These are phyloP conservation scores for Chrysolina oricalcia DNA, from an alignment of 2,888 invertebrate genomes.

Conservation along the genomic window DNA sequence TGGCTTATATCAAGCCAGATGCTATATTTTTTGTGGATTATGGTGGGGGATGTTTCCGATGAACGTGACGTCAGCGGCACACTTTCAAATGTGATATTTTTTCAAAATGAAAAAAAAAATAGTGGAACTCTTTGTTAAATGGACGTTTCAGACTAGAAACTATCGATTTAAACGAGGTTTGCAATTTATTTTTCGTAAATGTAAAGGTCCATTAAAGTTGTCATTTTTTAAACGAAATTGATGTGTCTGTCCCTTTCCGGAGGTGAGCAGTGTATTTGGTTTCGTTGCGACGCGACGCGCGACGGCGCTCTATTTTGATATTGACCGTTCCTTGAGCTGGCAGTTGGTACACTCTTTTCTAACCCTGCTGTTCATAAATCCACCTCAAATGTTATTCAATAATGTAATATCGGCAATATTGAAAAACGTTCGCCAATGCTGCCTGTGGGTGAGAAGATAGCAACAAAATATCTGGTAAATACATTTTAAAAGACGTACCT, in stretches of 20 bases:
- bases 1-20: too few species aligned
- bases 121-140: too few species aligned
- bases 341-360: neutral
- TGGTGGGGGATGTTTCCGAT: too few species aligned
- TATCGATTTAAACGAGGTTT: too few species aligned
- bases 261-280: neutral
- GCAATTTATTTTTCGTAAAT: too few species aligned
- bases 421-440: neutral
- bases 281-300: slow-evolving; percentile 1
- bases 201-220: too few species aligned
- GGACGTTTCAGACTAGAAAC: too few species aligned
- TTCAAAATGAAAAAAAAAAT: too few species aligned
- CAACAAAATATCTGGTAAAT: slow-evolving; percentile 4
- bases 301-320: slow-evolving; percentile 17
- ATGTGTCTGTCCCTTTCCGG: neutral
- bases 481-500: neutral
- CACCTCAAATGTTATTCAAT: neutral
- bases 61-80: too few species aligned
- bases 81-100: too few species aligned
- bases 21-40: too few species aligned
- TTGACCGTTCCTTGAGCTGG: slow-evolving; percentile 1
- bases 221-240: too few species aligned
- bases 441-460: slow-evolving; percentile 2
- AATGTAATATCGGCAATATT: neutral
- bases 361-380: neutral